phyloP scores from a whole-genome alignment of 2,113 vertebrate species.

The Ctenodactylus gundi region DNA sequence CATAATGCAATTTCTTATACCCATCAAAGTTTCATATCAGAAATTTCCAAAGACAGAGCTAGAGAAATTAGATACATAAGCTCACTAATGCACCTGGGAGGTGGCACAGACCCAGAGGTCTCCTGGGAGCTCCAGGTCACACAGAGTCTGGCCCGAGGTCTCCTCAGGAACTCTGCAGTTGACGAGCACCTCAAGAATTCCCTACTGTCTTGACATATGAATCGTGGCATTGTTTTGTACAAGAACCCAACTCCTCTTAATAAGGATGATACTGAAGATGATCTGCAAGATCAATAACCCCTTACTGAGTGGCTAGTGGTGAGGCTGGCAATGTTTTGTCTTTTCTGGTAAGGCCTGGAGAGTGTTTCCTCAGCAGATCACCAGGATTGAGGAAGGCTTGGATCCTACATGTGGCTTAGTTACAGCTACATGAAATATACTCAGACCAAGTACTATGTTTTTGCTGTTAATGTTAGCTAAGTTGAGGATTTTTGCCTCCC shows the following conservation, averaged over 20 bases:
- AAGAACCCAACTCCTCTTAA: neutral
- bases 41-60: slow-evolving; percentile 47
- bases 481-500: neutral
- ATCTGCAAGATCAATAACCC: neutral
- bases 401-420: neutral
- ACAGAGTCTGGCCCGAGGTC: neutral
- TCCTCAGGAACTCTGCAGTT: neutral
- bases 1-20: slow-evolving; percentile 50
- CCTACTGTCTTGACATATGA: neutral
- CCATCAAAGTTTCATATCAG: neutral
- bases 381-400: neutral
- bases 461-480: neutral
- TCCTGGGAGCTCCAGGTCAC: neutral
- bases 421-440: neutral
- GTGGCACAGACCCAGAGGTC: neutral
- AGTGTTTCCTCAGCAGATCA: neutral
- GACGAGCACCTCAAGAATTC: neutral
- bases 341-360: neutral
- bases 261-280: neutral
- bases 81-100: slow-evolving; percentile 3
- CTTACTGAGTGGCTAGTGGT: neutral
- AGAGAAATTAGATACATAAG: slow-evolving; percentile 31
- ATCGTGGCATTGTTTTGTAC: neutral
- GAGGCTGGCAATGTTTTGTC: neutral
- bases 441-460: neutral